Percentiles rank a stretch among this genome's conserved stretches.
phyloP scores from a whole-genome alignment of 2,888 invertebrate genomes.

The Mythimna loreyi region DNA sequence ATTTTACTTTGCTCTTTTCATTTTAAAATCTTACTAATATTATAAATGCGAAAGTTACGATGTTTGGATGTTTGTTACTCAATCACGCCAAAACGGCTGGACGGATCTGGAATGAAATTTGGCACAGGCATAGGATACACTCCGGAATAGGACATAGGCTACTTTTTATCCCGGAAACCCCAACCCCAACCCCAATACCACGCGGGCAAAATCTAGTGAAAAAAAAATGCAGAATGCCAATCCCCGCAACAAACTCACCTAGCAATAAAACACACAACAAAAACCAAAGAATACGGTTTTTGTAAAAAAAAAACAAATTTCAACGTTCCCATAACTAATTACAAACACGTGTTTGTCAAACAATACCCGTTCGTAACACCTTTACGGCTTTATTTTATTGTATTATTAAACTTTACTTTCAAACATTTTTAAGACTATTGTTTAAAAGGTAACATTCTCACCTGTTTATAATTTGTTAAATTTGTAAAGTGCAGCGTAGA shows the following conservation, averaged over 20 bases:
- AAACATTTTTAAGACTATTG: constrained; percentile 37
- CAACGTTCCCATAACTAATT: constrained; percentile 69
- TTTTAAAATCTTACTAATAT: too few relatives aligned
- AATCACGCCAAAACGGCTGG: too few relatives aligned
- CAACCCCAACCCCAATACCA: too few relatives aligned
- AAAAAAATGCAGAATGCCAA: neutral
- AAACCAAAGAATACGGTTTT: constrained; percentile 38
- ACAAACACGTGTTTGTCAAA: constrained; percentile 72
- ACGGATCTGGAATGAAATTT: too few relatives aligned
- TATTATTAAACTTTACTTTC: constrained; percentile 58
- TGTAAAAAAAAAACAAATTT: constrained; percentile 42
- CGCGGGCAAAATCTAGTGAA: too few relatives aligned
- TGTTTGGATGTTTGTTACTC: too few relatives aligned
- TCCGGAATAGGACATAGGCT: too few relatives aligned
- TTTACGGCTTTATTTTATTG: constrained; percentile 62
- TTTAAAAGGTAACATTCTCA: constrained; percentile 38
- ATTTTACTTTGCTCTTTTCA: too few relatives aligned
- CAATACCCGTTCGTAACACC: constrained; percentile 65
- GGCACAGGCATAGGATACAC: too few relatives aligned
- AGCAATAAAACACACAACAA: constrained; percentile 15
- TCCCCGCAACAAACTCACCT: neutral
- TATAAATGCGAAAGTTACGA: too few relatives aligned
- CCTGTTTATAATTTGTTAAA: constrained; percentile 55
- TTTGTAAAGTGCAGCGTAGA: constrained; percentile 37
- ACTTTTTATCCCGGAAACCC: too few relatives aligned